phyloP scores from a whole-genome alignment of 1,140 invertebrate genomes.

The Palaemon carinicauda region DNA sequence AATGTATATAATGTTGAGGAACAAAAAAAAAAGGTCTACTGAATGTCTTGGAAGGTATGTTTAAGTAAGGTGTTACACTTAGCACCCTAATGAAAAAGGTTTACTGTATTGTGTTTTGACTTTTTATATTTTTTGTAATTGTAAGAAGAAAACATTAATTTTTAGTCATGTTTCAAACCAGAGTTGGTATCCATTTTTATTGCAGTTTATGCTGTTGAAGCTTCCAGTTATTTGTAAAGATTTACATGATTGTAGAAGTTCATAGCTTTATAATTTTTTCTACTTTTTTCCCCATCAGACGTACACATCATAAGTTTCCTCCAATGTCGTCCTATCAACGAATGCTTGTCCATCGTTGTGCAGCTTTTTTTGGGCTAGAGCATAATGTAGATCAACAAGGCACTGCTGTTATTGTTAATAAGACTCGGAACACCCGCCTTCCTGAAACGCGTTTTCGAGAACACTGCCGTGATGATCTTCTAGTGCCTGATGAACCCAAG shows the following conservation, averaged over 20 bases:
- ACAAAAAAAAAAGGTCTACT: too few species aligned
- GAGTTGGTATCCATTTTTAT: too few species aligned
- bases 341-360: slow-evolving; percentile 93
- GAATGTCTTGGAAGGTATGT: too few species aligned
- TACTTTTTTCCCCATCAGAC: slow-evolving; percentile 61
- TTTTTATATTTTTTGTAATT: too few species aligned
- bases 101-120: too few species aligned
- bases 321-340: slow-evolving; percentile 93
- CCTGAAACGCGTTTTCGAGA: slow-evolving; percentile 73
- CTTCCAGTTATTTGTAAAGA: too few species aligned
- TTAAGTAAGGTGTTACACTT: too few species aligned
- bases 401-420: slow-evolving; percentile 83
- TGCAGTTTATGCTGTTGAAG: too few species aligned
- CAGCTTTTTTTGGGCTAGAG: slow-evolving; percentile 91
- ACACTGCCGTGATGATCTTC: slow-evolving; percentile 66
- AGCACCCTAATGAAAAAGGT: too few species aligned
- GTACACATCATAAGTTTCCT: slow-evolving; percentile 81
- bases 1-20: too few species aligned
- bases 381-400: slow-evolving; percentile 91
- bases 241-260: background rate
- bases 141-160: too few species aligned
- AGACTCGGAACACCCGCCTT: slow-evolving; percentile 79
- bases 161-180: too few species aligned
- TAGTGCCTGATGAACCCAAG: slow-evolving; percentile 73
- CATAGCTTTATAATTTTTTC: background rate